phyloP scores from a whole-genome alignment of 2,113 vertebrate species.

The Trochalopteron elliotii region DNA sequence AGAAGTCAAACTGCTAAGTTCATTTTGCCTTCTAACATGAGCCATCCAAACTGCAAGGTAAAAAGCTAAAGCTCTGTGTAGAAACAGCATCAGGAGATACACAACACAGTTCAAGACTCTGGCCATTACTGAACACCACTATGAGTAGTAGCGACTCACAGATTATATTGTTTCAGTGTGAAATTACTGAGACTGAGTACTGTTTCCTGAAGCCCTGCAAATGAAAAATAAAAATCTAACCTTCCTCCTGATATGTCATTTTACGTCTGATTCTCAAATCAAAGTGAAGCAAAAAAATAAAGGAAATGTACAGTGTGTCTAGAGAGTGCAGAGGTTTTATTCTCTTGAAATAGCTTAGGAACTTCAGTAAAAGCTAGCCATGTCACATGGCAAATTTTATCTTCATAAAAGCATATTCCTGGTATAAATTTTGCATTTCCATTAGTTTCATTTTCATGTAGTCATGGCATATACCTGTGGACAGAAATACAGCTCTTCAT shows the following conservation, averaged over 20 bases:
- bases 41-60: not conserved
- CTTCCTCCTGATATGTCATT: not conserved
- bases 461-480: not conserved
- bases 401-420: not conserved
- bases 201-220: not conserved
- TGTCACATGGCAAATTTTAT: not conserved
- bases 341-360: not conserved
- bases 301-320: not conserved
- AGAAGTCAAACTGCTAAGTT: constrained; percentile 54
- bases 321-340: not conserved
- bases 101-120: constrained; percentile 4
- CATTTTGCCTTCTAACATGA: constrained; percentile 56
- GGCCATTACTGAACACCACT: constrained; percentile 15
- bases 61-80: constrained; percentile 9
- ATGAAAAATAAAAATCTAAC: not conserved
- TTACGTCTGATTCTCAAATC: not conserved
- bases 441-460: constrained; percentile 1
- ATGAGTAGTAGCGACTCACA: not conserved
- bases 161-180: not conserved
- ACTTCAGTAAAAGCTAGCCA: not conserved
- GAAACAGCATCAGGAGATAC: constrained; percentile 19
- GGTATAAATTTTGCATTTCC: constrained; percentile 16
- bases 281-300: not conserved
- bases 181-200: not conserved
- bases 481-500: not conserved